A percentile compares a stretch with the other conserved stretches of the same genome.
Conservation (phyloP, 2,888 invertebrate species). For the Ennomos erosarius region DNA sequence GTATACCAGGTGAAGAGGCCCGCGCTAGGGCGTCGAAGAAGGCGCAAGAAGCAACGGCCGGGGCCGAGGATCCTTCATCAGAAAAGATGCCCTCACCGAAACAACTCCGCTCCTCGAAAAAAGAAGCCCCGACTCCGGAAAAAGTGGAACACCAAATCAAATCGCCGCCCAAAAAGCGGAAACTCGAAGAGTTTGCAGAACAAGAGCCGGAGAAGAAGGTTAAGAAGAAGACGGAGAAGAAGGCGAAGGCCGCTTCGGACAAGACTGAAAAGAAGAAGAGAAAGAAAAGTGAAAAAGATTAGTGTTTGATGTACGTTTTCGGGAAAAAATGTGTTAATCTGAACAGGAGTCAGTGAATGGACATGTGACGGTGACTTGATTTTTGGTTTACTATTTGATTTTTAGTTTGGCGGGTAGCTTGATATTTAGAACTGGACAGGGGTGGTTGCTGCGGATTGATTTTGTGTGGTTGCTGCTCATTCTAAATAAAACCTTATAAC, state of each 20-base stretch:
- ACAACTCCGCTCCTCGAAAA: constrained; percentile 68
- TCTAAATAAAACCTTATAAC: too few relatives aligned
- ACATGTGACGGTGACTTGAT: constrained; percentile 30
- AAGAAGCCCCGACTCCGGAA: constrained; percentile 56
- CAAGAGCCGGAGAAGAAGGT: constrained; percentile 57
- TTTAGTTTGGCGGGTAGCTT: constrained; percentile 42
- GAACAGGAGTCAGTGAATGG: constrained; percentile 31
- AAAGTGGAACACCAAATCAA: constrained; percentile 58
- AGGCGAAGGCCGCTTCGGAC: constrained; percentile 45
- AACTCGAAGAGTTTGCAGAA: constrained; percentile 56
- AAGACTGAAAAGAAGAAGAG: constrained; percentile 51
- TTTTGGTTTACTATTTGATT: constrained; percentile 22
- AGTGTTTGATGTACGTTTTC: constrained; percentile 77
- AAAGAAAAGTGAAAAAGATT: constrained; percentile 78
- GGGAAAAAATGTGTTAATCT: constrained; percentile 54
- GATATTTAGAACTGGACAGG: constrained; percentile 35
- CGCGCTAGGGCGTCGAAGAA: constrained; percentile 24
- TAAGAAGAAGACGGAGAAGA: constrained; percentile 57
- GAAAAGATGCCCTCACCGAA: constrained; percentile 58
- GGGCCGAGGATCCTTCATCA: constrained; percentile 27
- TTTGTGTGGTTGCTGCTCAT: constrained; percentile 9
- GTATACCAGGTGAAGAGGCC: constrained; percentile 67
- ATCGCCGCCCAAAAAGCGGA: constrained; percentile 69
- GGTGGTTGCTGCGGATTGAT: constrained; percentile 5
- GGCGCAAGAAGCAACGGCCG: constrained; percentile 18